Percentiles rank a stretch among this genome's conserved stretches.
Conservation (phyloP, 2,113 vertebrate genomes). For the Gambusia affinis region DNA sequence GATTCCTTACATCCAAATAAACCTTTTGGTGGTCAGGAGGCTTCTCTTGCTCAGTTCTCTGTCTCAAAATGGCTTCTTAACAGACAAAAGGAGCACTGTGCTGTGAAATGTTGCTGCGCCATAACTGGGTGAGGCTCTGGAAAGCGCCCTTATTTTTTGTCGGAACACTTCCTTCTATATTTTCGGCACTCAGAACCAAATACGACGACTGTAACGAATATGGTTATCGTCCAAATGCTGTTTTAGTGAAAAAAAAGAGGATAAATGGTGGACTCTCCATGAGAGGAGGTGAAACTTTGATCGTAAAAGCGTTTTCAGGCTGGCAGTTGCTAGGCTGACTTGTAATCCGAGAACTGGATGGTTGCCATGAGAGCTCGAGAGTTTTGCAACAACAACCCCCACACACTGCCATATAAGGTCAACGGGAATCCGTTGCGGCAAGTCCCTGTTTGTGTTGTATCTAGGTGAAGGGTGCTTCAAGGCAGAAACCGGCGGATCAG, state of each 20-base stretch:
- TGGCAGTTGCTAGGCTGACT: conserved; percentile 40
- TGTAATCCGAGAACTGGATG: conserved; percentile 67
- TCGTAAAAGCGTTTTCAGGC: conserved; percentile 4
- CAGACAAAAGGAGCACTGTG: conserved; percentile 77
- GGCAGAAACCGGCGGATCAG: conserved; percentile 11
- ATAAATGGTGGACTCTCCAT: neutral
- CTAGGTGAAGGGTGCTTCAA: conserved; percentile 42
- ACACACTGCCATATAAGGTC: conserved; percentile 77
- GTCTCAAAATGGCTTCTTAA: conserved; percentile 84
- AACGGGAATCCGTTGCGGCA: conserved; percentile 55
- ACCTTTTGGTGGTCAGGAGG: conserved; percentile 43
- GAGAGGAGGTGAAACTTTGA: conserved; percentile 20
- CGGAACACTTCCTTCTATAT: conserved; percentile 27
- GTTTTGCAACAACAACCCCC: conserved; percentile 52
- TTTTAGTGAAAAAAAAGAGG: conserved; percentile 3
- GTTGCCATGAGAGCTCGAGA: conserved; percentile 65
- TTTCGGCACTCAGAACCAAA: conserved; percentile 8
- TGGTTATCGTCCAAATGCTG: conserved; percentile 9
- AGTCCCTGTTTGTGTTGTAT: conserved; percentile 32
- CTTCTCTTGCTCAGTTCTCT: conserved; percentile 67
- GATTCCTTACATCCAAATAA: conserved; percentile 66
- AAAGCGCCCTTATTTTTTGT: neutral
- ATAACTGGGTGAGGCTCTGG: conserved; percentile 78
- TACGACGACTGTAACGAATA: neutral
- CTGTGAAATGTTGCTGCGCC: conserved; percentile 76